Evolutionary conservation across 2,888 invertebrate genomes (phyloP).

Genomic region (Euproctis similis): DNA sequence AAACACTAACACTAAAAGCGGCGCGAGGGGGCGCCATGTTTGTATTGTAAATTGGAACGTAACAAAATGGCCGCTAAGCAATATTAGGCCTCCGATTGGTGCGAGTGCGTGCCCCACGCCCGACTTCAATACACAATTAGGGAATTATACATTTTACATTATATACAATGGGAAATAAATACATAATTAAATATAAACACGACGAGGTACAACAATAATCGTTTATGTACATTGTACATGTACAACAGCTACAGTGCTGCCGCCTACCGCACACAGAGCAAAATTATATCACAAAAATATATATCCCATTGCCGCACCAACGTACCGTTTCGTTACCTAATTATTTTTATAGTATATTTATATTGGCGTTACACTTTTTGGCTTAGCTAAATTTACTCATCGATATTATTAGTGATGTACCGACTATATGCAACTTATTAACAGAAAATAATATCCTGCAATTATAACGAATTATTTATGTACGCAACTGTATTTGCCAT

Average conservation of each 20-base stretch:
- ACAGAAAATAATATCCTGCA: too few species aligned
- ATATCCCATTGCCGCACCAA: slow-evolving; percentile 42
- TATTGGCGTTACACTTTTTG: slow-evolving; percentile 63
- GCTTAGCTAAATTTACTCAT: slow-evolving; percentile 54
- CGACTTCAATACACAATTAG: slow-evolving; percentile 23
- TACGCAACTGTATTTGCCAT: too few species aligned
- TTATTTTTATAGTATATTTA: too few species aligned
- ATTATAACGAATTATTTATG: too few species aligned
- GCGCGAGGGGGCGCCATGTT: slow-evolving; percentile 24
- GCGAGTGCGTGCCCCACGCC: slow-evolving; percentile 22
- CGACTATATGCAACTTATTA: slow-evolving; percentile 14
- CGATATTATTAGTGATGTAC: slow-evolving; percentile 20
- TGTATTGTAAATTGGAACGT: slow-evolving; percentile 16
- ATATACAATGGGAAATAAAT: slow-evolving; percentile 74
- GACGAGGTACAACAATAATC: slow-evolving; percentile 48
- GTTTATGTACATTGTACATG: slow-evolving; percentile 70
- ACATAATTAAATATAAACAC: slow-evolving; percentile 63
- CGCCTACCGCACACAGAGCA: slow-evolving; percentile 24
- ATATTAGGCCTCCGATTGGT: slow-evolving; percentile 38
- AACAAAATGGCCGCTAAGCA: slow-evolving; percentile 16
- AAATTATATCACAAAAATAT: slow-evolving; percentile 54
- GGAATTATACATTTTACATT: slow-evolving; percentile 61
- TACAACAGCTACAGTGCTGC: slow-evolving; percentile 32
- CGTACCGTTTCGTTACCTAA: slow-evolving; percentile 32
- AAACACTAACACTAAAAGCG: slow-evolving; percentile 38